A percentile compares a stretch with the other conserved stretches of the same genome.
phyloP scores from a whole-genome alignment of 1,140 invertebrate species.

The Aphelinus certus region DNA sequence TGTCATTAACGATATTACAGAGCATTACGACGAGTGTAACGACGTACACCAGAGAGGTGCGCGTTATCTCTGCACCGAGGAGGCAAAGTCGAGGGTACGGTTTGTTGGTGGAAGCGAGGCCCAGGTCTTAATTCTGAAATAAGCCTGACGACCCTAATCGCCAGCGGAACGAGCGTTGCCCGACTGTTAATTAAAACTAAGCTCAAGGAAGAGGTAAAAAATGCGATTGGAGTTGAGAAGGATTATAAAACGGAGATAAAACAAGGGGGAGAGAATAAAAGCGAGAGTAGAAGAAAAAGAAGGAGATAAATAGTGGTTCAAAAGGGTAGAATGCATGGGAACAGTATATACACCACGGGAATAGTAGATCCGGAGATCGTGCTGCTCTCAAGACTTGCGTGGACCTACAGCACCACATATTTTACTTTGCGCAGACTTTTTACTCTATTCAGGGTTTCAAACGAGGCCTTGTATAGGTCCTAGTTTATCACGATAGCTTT shows the following conservation, averaged over 20 bases:
- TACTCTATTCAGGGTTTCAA: too few relatives aligned
- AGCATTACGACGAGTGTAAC: not conserved
- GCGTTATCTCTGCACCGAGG: conserved; percentile 5
- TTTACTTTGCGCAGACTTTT: too few relatives aligned
- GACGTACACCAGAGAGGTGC: not conserved
- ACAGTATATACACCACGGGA: too few relatives aligned
- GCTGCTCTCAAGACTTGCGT: too few relatives aligned
- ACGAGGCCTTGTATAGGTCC: too few relatives aligned
- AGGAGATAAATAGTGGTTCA: not conserved
- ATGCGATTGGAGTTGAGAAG: not conserved
- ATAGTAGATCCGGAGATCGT: too few relatives aligned
- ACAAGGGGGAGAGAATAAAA: conserved; percentile 8
- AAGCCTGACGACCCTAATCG: conserved; percentile 49
- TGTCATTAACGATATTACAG: not conserved
- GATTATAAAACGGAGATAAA: not conserved
- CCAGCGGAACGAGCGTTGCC: conserved; percentile 45
- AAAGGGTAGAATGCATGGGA: too few relatives aligned
- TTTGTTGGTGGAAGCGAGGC: too few relatives aligned
- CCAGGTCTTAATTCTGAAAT: conserved; percentile 36
- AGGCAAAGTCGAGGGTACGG: not conserved
- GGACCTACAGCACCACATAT: too few relatives aligned
- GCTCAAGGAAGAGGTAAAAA: conserved; percentile 43
- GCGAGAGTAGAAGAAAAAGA: conserved; percentile 13
- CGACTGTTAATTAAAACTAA: conserved; percentile 54
- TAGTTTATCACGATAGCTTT: too few relatives aligned